A percentile compares a stretch with the other conserved stretches of the same genome.
Evolutionary conservation across 2,113 vertebrate genomes (phyloP).

Genomic region (Corynorhinus townsendii): DNA sequence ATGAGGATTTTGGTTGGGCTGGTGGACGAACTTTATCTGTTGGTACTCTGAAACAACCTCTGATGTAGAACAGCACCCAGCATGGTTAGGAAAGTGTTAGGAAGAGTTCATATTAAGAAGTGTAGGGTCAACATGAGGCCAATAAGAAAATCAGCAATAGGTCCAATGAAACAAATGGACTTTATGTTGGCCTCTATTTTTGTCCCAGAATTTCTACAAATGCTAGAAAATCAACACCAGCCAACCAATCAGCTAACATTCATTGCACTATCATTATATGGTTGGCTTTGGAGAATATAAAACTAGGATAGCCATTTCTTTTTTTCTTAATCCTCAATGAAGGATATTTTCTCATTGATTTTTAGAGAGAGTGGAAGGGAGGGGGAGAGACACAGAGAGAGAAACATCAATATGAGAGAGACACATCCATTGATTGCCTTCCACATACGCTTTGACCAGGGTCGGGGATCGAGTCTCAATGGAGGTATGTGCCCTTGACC

Average conservation of each 20-base stretch:
- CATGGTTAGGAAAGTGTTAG: neutral
- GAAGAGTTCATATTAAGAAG: neutral
- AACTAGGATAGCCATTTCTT: neutral
- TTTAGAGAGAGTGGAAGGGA: too few species aligned
- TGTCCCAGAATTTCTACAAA: slow-evolving; percentile 1
- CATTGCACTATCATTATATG: neutral
- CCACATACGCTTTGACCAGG: too few species aligned
- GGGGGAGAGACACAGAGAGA: too few species aligned
- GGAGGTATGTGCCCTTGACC: too few species aligned
- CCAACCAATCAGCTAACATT: neutral
- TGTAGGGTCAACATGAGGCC: neutral
- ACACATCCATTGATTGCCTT: too few species aligned
- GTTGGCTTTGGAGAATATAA: neutral
- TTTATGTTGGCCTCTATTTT: slow-evolving; percentile 16
- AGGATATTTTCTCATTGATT: too few species aligned
- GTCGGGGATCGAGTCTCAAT: rapidly evolving
- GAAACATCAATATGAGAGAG: too few species aligned
- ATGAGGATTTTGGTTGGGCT: neutral
- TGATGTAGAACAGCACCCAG: neutral
- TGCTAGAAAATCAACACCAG: neutral
- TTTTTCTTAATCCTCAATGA: too few species aligned
- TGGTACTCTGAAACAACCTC: neutral
- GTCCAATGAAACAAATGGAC: neutral
- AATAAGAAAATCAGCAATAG: slow-evolving; percentile 38
- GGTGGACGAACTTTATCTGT: neutral